These are phyloP conservation scores for Melanotaenia parkinsoni DNA, from an alignment of 2,797 vertebrate genomes.

Conservation along the genomic window DNA sequence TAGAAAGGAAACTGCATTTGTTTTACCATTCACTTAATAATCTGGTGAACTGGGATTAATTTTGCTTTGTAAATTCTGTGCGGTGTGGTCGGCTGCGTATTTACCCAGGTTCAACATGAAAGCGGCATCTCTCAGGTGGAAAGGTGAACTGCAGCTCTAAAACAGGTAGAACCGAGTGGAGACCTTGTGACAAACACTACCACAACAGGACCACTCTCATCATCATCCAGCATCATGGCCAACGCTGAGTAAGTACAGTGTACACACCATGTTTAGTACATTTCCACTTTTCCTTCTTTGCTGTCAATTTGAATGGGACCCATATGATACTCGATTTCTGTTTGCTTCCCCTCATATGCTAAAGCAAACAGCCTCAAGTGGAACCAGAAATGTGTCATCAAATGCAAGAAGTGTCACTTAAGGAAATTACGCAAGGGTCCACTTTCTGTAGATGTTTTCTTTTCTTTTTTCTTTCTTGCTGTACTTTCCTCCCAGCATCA, in stretches of 20 bases:
- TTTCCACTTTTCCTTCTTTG: background rate
- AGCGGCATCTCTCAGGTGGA: conserved; percentile 51
- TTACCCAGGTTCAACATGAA: conserved; percentile 67
- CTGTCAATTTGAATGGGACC: conserved; percentile 12
- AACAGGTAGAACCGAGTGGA: conserved; percentile 48
- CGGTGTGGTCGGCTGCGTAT: conserved; percentile 1
- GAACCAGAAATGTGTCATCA: background rate
- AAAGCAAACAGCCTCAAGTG: background rate
- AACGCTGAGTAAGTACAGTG: conserved; percentile 74
- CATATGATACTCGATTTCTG: background rate
- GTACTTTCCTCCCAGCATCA: background rate
- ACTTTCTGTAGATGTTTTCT: background rate
- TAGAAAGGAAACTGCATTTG: background rate
- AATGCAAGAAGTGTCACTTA: conserved; percentile 3
- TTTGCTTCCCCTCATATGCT: background rate
- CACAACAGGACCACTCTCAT: conserved; percentile 39
- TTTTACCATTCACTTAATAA: background rate
- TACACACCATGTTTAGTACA: conserved; percentile 10
- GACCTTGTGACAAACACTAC: conserved; percentile 42
- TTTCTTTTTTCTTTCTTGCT: background rate
- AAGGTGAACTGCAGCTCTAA: conserved; percentile 56
- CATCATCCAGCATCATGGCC: conserved; percentile 69
- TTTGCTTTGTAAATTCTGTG: background rate
- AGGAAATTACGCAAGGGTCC: background rate
- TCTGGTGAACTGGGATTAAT: background rate